Evolutionary conservation across 2,888 invertebrate species (phyloP).

Genomic region (Antitype chi): DNA sequence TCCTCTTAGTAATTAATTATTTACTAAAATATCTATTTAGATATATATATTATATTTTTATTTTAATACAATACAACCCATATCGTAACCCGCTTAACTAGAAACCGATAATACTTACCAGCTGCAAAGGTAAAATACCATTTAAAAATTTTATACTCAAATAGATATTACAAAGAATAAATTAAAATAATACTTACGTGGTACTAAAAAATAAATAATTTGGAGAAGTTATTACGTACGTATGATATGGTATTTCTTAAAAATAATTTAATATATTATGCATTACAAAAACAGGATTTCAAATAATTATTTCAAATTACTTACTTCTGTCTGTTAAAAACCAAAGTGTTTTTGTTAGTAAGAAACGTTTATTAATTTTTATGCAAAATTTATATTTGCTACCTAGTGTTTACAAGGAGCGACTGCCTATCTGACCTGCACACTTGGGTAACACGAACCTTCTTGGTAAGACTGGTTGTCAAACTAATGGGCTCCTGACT

Average conservation of each 20-base stretch:
- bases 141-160: background rate
- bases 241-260: background rate
- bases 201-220: background rate
- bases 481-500: too few species aligned
- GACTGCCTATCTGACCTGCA: too few species aligned
- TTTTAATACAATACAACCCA: too few species aligned
- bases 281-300: too few species aligned
- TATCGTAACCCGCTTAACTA: too few species aligned
- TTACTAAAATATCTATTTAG: background rate
- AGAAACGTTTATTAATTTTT: background rate
- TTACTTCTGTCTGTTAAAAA: conserved; percentile 4
- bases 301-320: background rate
- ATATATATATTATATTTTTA: too few species aligned
- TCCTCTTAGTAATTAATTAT: background rate
- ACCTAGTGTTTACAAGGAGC: background rate
- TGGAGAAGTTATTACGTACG: background rate
- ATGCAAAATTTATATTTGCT: background rate
- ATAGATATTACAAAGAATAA: background rate
- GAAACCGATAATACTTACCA: background rate
- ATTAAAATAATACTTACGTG: background rate
- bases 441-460: too few species aligned
- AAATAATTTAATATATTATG: background rate
- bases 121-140: background rate
- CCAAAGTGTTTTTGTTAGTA: background rate
- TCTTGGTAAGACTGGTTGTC: too few species aligned